phyloP scores from a whole-genome alignment of 2,888 invertebrate species.

The Pimpla rufipes region DNA sequence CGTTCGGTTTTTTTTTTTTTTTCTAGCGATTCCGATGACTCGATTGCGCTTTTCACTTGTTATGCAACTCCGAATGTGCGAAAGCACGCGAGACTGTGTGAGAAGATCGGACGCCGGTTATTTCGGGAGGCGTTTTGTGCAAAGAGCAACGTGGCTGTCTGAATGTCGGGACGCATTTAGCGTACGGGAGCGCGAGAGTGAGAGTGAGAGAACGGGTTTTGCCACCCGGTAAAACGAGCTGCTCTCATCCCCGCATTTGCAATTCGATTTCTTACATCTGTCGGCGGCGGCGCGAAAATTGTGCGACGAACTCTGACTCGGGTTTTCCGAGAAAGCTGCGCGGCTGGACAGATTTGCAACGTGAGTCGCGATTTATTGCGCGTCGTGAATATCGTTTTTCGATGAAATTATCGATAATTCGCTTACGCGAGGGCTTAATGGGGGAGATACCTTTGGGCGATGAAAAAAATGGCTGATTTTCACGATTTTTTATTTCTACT shows the following conservation, averaged over 20 bases:
- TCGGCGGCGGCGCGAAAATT: not conserved
- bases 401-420: too few relatives aligned
- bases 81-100: constrained; percentile 26
- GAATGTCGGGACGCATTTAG: constrained; percentile 68
- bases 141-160: constrained; percentile 55
- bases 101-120: constrained; percentile 71
- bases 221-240: not conserved
- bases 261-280: constrained; percentile 14
- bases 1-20: too few relatives aligned
- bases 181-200: constrained; percentile 35
- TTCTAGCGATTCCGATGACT: too few relatives aligned
- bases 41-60: constrained; percentile 56
- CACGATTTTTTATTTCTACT: too few relatives aligned
- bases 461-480: too few relatives aligned
- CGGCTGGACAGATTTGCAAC: too few relatives aligned
- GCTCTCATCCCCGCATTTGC: not conserved
- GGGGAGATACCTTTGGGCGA: too few relatives aligned
- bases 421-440: too few relatives aligned
- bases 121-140: constrained; percentile 73
- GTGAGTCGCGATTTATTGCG: too few relatives aligned
- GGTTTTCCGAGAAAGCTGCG: too few relatives aligned
- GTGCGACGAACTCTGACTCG: too few relatives aligned
- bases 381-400: too few relatives aligned
- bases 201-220: constrained; percentile 21
- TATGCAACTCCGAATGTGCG: constrained; percentile 73